Evolutionary conservation across 2,797 vertebrate genomes (phyloP), one percentile per base, ranked within the genome.

Genomic region (Smutsia temminckii): DNA sequence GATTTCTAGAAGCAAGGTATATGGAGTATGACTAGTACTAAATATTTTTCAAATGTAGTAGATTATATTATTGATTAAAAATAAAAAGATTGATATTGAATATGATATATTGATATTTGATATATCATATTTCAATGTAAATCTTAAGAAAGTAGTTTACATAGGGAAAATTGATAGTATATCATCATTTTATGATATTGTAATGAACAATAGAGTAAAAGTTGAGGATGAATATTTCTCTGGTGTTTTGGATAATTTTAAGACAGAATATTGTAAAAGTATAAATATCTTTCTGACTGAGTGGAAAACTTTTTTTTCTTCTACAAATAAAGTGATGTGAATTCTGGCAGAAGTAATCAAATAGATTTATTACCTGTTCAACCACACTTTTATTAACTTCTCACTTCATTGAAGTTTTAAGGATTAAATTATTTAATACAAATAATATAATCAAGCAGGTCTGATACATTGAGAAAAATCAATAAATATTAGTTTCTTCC

Each of bases 201-300:
- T 79, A 57, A 34, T 91, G 32, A 80, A 78, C 4, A 46, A 23
- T 66, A 69, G 23, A 21, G 13, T 89, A 85, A 89, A 85, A 78
- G 3, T 46, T 84, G 61, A 88, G 53, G 42, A 46, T 46, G 46
- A 46, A 2, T 46, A 46, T 96, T 7, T 0, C 81, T 92, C 94
- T 94, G 23, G 21, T 81, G 51, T 69, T 94, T 91, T 95, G 85
- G 81, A 74, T 95, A 97, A 81, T 92, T 95, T 81, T 63, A 85
- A 94, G 64, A 93, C 32, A 79, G 27, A 91, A 32, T 93, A 85
- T 59, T 72, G 59, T 87, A 80, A 91, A 53, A 46, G 46, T 4
- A 12, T 7, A 64, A 27, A 91, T 69, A 8, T 49, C 0, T 74
- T 85, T 49, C 72, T 69, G 66, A 84, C 78, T 85, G 68, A 92